Evolutionary conservation across 2,113 vertebrate genomes (phyloP).

Genomic region (Pao palembangensis): DNA sequence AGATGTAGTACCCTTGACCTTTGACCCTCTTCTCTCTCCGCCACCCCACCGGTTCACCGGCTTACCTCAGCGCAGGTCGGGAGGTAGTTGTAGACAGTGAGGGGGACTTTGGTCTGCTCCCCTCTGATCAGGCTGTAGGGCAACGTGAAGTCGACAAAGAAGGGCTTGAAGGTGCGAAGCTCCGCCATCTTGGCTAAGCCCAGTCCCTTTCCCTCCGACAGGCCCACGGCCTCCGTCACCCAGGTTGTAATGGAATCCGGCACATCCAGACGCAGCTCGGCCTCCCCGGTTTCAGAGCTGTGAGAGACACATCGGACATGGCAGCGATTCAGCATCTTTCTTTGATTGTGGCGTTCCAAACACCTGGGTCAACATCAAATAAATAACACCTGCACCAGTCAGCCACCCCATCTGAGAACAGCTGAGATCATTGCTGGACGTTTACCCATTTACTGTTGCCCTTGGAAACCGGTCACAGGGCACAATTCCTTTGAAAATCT

Average conservation of each 20-base stretch:
- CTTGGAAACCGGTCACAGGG: constrained; percentile 46
- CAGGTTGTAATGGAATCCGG: constrained; percentile 93
- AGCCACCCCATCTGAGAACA: constrained; percentile 47
- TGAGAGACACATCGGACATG: constrained; percentile 5
- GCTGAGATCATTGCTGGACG: constrained; percentile 62
- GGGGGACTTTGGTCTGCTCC: constrained; percentile 87
- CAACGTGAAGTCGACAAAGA: constrained; percentile 89
- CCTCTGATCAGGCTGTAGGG: constrained; percentile 84
- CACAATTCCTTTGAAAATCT: constrained; percentile 48
- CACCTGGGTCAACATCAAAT: constrained; percentile 62
- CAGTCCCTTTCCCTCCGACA: constrained; percentile 80
- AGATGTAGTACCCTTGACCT: not conserved
- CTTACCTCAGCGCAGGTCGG: constrained; percentile 81
- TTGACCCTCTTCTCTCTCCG: not conserved
- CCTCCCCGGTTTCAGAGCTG: constrained; percentile 77
- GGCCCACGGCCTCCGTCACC: constrained; percentile 81
- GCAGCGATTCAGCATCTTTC: constrained; percentile 4
- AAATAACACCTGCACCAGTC: constrained; percentile 53
- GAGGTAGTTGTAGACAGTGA: constrained; percentile 89
- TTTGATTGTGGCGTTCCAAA: constrained; percentile 31
- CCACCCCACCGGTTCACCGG: not conserved
- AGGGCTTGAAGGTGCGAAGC: constrained; percentile 86
- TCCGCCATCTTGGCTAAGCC: constrained; percentile 76
- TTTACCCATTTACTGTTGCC: constrained; percentile 34
- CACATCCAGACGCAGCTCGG: constrained; percentile 78